phyloP scores from a whole-genome alignment of 2,797 vertebrate species.

The Lates japonicus region DNA sequence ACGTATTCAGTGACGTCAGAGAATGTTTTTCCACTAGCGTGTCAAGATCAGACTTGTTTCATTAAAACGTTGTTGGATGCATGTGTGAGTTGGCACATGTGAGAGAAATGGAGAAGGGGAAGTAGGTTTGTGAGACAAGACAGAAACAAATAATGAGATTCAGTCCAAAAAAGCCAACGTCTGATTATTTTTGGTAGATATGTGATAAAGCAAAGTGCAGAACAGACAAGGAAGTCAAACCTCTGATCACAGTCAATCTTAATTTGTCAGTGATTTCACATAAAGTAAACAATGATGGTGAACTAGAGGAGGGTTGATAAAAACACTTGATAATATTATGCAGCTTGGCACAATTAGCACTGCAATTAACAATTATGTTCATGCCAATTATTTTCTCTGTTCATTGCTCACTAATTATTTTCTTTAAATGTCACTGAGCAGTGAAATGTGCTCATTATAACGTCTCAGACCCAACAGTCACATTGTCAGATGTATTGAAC shows the following conservation, averaged over 20 bases:
- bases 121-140: neutral
- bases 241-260: neutral
- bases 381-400: neutral
- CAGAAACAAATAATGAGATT: neutral
- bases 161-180: neutral
- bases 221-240: neutral
- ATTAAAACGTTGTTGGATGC: slow-evolving; percentile 27
- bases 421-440: neutral
- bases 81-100: slow-evolving; percentile 20
- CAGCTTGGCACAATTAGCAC: neutral
- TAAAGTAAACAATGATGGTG: neutral
- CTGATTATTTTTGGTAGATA: neutral
- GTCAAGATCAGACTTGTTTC: slow-evolving; percentile 53
- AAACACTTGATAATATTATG: neutral
- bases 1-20: slow-evolving; percentile 14
- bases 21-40: slow-evolving; percentile 29
- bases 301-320: neutral
- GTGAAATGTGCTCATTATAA: too few species aligned
- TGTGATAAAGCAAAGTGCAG: neutral
- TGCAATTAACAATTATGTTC: neutral
- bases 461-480: too few species aligned
- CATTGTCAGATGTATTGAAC: neutral
- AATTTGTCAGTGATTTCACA: neutral
- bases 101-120: neutral
- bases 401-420: neutral